Evolutionary conservation across 2,888 invertebrate genomes (phyloP).

Genomic region (Acanthococcus lagerstroemiae): DNA sequence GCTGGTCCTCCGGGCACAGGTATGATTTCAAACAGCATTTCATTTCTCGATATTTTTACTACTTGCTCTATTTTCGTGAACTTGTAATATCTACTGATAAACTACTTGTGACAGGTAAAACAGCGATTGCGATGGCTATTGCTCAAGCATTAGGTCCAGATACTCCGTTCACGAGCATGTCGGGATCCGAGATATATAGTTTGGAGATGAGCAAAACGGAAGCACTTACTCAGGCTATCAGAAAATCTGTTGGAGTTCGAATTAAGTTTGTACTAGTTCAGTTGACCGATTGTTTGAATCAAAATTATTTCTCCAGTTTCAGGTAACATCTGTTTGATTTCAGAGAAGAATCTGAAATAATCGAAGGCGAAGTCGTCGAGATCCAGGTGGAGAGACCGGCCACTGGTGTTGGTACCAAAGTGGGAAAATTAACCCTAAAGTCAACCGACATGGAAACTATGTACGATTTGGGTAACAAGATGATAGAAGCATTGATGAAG

Average conservation of each 20-base stretch:
- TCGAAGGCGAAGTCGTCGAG: slow-evolving; percentile 98
- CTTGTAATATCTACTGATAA: too few species aligned
- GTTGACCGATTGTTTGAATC: background rate
- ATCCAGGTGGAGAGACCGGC: slow-evolving; percentile 93
- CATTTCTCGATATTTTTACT: too few species aligned
- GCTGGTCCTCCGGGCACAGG: slow-evolving; percentile 92
- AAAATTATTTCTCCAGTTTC: background rate
- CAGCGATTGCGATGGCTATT: slow-evolving; percentile 95
- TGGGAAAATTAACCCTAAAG: slow-evolving; percentile 90
- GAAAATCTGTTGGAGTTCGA: slow-evolving; percentile 94
- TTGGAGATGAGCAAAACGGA: slow-evolving; percentile 99
- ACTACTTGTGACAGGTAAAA: slow-evolving; percentile 63
- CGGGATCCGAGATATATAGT: slow-evolving; percentile 96
- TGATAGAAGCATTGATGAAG: slow-evolving; percentile 92
- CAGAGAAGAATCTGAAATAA: slow-evolving; percentile 95
- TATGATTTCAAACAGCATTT: slow-evolving; percentile 9
- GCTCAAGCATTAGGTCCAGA: slow-evolving; percentile 87
- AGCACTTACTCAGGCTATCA: slow-evolving; percentile 88
- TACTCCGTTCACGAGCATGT: slow-evolving; percentile 97
- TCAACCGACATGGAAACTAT: slow-evolving; percentile 99
- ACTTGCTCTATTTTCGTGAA: too few species aligned
- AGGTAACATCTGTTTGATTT: too few species aligned
- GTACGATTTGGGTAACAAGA: slow-evolving; percentile 95
- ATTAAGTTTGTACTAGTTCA: slow-evolving; percentile 57
- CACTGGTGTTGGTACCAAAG: slow-evolving; percentile 73